Base-by-base conservation (phyloP, 1,140 invertebrate species). In the Bacillus rossius region DNA sequence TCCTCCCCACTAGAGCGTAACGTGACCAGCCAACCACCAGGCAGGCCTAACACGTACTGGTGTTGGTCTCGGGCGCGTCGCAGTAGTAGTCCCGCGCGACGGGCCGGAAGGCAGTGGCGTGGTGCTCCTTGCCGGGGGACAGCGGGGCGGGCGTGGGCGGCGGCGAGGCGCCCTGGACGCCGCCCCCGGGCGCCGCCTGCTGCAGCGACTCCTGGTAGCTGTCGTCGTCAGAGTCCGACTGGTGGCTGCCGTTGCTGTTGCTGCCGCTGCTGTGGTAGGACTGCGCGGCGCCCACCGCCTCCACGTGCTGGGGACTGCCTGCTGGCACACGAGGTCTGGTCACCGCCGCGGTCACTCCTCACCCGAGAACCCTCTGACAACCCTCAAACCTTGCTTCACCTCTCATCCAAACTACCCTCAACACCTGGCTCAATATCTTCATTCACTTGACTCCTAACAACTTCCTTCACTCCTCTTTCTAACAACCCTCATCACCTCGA, bases 211-310 rank as follows among this genome's bases (percentile, higher is more conserved):
- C 69, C 56, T 73, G 71, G 50, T 74, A 70, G 65, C 79, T 79
- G 64, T 90, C 87, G 70, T 88, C 87, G 64, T 88, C 85, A 0
- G 86, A 88, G 71, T 90, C 87, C 0, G 86, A 86, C 63, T 86
- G 86, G 62, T 86, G 85, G 69, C 86, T 86, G 67, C 84, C 85
- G 61, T 59, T 72, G 62, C 69, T 75, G 57, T 73, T 75, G 4
- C 69, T 71, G 54, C 73, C 75, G 58, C 71, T 73, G 69, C 71
- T 75, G 62, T 57, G 55, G 37, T 57, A 57, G 4, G 55, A 57
- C 38, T 43, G 49, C 8, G 8, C 20, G 17, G 40, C 55, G 25
- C 5, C 22, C 38, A 29, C 41, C 17, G 25, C 37, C 55, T 8
- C 26, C 29, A 34, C 55, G 22, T 57, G 43, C 26, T 57, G 55